phyloP scores from a whole-genome alignment of 2,888 invertebrate species.

The Nebria salina region DNA sequence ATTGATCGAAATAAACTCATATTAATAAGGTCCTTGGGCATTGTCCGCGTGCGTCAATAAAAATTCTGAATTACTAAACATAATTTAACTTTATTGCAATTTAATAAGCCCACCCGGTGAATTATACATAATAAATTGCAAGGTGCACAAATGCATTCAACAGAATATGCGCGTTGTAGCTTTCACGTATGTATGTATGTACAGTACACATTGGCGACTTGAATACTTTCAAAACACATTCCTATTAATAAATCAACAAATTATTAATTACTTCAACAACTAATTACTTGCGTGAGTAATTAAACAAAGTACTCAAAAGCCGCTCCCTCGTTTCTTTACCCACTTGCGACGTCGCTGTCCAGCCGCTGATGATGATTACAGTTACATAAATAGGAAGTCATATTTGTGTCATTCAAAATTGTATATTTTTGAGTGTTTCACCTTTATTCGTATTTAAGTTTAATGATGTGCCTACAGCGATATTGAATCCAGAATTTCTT shows the following conservation, averaged over 20 bases:
- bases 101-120: slow-evolving; percentile 27
- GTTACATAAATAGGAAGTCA: neutral
- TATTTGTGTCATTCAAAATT: neutral
- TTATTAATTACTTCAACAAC: slow-evolving; percentile 47
- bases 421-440: neutral
- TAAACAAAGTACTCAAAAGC: slow-evolving; percentile 32
- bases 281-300: slow-evolving; percentile 45
- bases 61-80: neutral
- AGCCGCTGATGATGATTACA: neutral
- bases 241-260: slow-evolving; percentile 43
- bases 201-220: neutral
- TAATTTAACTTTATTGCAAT: slow-evolving; percentile 21
- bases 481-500: neutral
- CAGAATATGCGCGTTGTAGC: neutral
- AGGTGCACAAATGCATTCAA: slow-evolving; percentile 17
- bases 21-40: neutral
- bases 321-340: slow-evolving; percentile 17
- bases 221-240: slow-evolving; percentile 40
- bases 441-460: neutral
- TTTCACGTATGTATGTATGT: neutral
- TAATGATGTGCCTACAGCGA: neutral
- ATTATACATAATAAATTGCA: slow-evolving; percentile 25
- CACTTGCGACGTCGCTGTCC: neutral
- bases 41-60: slow-evolving; percentile 6
- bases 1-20: neutral